A percentile compares a stretch with the other conserved stretches of the same genome.
phyloP scores from a whole-genome alignment of 2,113 vertebrate species.

The Brachypodius melanocephalos region DNA sequence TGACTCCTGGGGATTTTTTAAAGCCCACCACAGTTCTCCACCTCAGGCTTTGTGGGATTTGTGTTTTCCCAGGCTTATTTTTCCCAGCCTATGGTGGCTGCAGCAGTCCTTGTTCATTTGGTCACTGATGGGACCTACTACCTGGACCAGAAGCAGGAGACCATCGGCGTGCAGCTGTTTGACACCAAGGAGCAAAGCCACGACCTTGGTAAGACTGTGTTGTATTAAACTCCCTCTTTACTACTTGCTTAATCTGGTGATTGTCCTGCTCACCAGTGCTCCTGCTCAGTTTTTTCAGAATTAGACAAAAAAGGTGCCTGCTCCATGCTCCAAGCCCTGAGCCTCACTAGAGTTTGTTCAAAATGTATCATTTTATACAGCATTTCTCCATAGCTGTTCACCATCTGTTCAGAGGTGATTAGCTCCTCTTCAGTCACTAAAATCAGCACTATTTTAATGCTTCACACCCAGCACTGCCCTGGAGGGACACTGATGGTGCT shows the following conservation, averaged over 20 bases:
- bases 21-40: background rate
- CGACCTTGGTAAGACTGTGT: conserved; percentile 80
- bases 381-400: background rate
- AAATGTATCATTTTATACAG: background rate
- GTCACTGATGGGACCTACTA: conserved; percentile 91
- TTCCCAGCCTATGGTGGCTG: conserved; percentile 93
- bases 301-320: background rate
- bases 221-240: background rate
- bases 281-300: background rate
- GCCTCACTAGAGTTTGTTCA: background rate
- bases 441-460: background rate
- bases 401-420: background rate
- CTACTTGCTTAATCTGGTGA: background rate
- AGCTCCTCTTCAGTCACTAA: background rate
- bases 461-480: background rate
- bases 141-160: conserved; percentile 90
- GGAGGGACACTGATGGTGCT: background rate
- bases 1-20: background rate
- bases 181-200: conserved; percentile 91
- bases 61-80: conserved; percentile 82
- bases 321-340: background rate
- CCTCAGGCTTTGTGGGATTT: background rate
- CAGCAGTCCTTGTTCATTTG: conserved; percentile 91
- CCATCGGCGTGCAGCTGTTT: conserved; percentile 88
- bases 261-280: fast-evolving